Conservation (phyloP, 30 jellyfish, hydroid and myxozoan species). For the Catostylus mosaicus region DNA sequence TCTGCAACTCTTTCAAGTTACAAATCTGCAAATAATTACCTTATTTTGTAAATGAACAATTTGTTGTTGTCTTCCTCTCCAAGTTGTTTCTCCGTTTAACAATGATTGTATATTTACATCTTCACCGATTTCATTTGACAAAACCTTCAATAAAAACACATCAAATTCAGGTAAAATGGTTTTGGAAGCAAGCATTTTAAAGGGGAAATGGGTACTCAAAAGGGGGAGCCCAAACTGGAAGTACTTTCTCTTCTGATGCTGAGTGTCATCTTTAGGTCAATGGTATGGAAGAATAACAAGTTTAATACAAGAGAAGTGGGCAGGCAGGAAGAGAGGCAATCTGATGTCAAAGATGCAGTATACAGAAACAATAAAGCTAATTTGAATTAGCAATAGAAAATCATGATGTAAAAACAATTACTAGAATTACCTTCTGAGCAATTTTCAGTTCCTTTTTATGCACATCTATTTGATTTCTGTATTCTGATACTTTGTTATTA, state of each 20-base stretch:
- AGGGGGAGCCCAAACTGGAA: no score
- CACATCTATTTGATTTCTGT: conserved; percentile 77
- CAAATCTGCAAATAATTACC: conserved; percentile 41
- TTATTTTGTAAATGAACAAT: conserved; percentile 79
- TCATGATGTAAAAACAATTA: background rate
- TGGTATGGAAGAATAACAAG: no score
- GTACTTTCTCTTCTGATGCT: no score
- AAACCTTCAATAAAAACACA: conserved; percentile 30
- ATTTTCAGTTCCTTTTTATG: conserved; percentile 86
- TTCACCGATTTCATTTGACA: conserved; percentile 92
- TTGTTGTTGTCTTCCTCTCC: conserved; percentile 99
- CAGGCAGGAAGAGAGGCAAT: no score
- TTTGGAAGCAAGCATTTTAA: background rate
- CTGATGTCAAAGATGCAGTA: no score
- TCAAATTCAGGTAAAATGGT: background rate
- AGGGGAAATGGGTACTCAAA: no score
- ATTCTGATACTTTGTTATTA: conserved; percentile 62
- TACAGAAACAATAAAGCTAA: no score
- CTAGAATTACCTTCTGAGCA: conserved; percentile 91
- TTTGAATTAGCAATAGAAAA: background rate
- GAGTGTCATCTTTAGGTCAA: no score
- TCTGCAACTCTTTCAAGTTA: no score
- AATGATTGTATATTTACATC: conserved; percentile 79
- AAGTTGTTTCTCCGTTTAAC: conserved; percentile 57
- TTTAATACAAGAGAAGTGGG: no score